Conservation (phyloP, 2,797 vertebrate species). For the Ispidina lecontei region DNA sequence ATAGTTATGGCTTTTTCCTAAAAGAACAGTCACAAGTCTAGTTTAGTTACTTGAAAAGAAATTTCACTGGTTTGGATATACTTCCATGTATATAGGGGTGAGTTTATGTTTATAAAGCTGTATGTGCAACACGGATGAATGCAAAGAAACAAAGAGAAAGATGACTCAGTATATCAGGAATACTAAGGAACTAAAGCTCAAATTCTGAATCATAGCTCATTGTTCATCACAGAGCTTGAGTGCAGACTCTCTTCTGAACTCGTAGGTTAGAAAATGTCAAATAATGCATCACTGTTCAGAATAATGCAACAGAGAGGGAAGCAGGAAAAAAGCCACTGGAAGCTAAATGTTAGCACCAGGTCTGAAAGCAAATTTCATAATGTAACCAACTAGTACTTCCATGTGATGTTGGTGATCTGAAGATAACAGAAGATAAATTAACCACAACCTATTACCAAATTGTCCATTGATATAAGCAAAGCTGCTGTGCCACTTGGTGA, state of each 20-base stretch:
- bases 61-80: neutral
- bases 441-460: neutral
- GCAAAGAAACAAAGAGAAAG: neutral
- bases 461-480: neutral
- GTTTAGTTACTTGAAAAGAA: neutral
- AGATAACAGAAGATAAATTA: neutral
- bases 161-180: neutral
- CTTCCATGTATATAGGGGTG: accelerated
- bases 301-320: neutral
- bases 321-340: neutral
- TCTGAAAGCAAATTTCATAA: neutral
- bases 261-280: neutral
- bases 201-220: neutral
- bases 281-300: neutral
- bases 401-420: neutral
- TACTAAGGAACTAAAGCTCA: neutral
- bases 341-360: neutral
- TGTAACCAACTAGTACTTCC: neutral
- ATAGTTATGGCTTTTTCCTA: neutral
- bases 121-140: neutral
- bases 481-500: constrained; percentile 12
- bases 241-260: neutral
- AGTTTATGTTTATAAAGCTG: neutral
- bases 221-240: neutral
- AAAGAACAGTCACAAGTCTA: neutral